Percentiles rank a stretch among this genome's conserved stretches.
Evolutionary conservation across 2,888 invertebrate species (phyloP).

Genomic region (Imbricaverruca yamaguchii): DNA sequence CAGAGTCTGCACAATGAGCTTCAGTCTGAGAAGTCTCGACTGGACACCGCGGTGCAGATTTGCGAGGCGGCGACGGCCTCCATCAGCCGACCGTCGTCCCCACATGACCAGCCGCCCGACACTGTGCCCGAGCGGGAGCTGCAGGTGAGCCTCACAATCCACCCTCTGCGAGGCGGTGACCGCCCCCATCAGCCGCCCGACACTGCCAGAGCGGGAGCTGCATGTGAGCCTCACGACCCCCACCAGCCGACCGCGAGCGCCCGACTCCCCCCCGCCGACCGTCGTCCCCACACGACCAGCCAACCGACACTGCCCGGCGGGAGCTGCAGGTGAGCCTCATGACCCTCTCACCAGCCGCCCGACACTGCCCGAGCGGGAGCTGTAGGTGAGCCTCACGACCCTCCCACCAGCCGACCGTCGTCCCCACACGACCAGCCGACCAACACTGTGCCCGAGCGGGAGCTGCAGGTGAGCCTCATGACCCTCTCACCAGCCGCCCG

Average conservation of each 20-base stretch:
- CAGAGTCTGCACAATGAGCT: slow-evolving; percentile 70
- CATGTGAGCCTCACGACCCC: slow-evolving; percentile 56
- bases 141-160: neutral
- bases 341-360: too few relatives aligned
- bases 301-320: slow-evolving; percentile 70
- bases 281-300: slow-evolving; percentile 70
- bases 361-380: neutral
- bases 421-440: slow-evolving; percentile 80
- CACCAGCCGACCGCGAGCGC: slow-evolving; percentile 71
- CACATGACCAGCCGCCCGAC: slow-evolving; percentile 74
- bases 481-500: too few relatives aligned
- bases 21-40: slow-evolving; percentile 76
- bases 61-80: slow-evolving; percentile 89
- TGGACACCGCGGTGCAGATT: slow-evolving; percentile 80
- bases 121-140: slow-evolving; percentile 78
- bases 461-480: slow-evolving; percentile 46
- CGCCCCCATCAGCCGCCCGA: too few relatives aligned
- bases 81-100: slow-evolving; percentile 74
- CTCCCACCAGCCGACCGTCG: slow-evolving; percentile 71
- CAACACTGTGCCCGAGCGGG: slow-evolving; percentile 73
- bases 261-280: slow-evolving; percentile 84
- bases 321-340: slow-evolving; percentile 50
- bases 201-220: neutral
- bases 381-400: slow-evolving; percentile 50
- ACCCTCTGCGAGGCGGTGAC: too few relatives aligned